Base-by-base conservation (phyloP, 1,140 invertebrate genomes). In the Euura lappo region DNA sequence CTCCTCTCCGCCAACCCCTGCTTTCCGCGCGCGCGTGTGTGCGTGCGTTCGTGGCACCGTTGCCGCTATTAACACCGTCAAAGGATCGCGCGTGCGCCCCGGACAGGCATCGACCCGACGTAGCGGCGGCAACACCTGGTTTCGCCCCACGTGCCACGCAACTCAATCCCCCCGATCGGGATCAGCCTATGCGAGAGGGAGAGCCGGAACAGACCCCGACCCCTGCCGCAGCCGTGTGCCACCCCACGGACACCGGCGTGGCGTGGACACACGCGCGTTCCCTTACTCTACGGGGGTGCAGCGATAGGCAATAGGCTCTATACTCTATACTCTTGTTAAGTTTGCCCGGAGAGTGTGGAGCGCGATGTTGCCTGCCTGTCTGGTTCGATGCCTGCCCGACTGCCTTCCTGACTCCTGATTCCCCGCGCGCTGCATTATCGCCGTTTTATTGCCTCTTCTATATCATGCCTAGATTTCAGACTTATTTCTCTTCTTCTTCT, bases 111-210 rank as follows among this genome's bases (percentile, higher is more conserved):
- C 84, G 85, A 86, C 82, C 82, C 83, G 79, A 78, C 77, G 80
- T 60, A n/a, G 51, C 76, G 79, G 79, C 83, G 83, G 82, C 81
- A 85, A 85, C 85, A 87, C 84, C 83, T 87, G 84, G 85, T 80
- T 81, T 80, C 78, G 69, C 83, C 83, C 81, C 85, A 87, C 83
- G 83, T 86, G 84, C 80, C 83, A 78, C 73, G 77, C 79, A 80
- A 60, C 51, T n/a, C 51, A 3, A 8, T n/a, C 51, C 51, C 2
- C 51, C 51, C 3, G 8, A 8, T n/a, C 51, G 6, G 6, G 6
- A 51, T 51, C 47, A 11, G 1, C 47, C 47, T 11, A 51, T 51
- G 6, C 47, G 28, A 28, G 28, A 28, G 28, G 28, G 28, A 28
- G 28, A 28, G 28, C 28, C 28, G 28, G 28, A 28, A 28, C 28